phyloP scores from a whole-genome alignment of 2,797 vertebrate species.

The Muscicapa comitata region DNA sequence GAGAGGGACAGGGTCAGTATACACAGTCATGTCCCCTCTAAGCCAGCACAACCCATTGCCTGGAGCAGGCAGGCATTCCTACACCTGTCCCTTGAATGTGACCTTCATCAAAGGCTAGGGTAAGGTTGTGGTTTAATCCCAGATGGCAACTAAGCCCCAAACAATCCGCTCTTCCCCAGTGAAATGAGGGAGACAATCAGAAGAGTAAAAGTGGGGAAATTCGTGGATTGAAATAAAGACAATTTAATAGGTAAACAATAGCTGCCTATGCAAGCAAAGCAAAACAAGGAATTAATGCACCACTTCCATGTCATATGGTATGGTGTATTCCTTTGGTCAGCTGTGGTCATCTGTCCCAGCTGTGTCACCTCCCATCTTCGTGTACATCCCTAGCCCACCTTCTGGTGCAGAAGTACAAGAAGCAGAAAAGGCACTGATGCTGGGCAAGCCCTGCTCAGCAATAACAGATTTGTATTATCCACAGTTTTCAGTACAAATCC shows the following conservation, averaged over 20 bases:
- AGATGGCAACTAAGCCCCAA: not conserved
- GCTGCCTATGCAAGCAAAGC: not conserved
- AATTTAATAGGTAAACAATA: not conserved
- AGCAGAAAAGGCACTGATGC: not conserved
- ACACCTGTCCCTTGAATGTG: not conserved
- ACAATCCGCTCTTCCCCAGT: not conserved
- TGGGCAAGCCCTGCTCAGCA: not conserved
- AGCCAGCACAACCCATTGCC: not conserved
- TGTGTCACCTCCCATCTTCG: not conserved
- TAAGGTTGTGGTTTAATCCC: not conserved
- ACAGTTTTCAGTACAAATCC: not conserved
- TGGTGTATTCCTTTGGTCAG: not conserved
- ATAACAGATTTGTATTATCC: not conserved
- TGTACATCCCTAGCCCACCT: fast-evolving
- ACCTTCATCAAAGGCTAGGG: not conserved
- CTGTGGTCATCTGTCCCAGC: not conserved
- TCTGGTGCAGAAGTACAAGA: not conserved
- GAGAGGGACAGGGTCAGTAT: not conserved
- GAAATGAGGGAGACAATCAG: not conserved
- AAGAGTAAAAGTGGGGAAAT: not conserved
- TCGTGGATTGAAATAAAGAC: not conserved
- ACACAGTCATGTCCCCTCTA: not conserved
- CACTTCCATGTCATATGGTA: not conserved
- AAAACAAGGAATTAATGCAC: not conserved
- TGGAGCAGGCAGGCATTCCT: not conserved